A percentile compares a stretch with the other conserved stretches of the same genome.
phyloP scores from a whole-genome alignment of 2,113 vertebrate species.

The Neolamprologus fasciatus region DNA sequence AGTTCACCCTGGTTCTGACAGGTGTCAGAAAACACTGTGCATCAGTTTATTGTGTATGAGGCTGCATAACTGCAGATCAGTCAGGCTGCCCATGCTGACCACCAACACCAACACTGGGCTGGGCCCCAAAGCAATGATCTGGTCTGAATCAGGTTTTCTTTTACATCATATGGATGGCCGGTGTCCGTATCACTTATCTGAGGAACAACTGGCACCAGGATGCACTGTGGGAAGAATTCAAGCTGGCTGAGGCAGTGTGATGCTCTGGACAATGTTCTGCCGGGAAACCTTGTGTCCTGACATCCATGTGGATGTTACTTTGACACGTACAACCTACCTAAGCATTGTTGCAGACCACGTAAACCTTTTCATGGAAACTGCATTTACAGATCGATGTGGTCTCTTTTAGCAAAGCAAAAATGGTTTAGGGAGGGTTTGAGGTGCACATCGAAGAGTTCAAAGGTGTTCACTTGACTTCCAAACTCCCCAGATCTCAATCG shows the following conservation, averaged over 20 bases:
- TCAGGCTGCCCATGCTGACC: neutral
- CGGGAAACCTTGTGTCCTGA: neutral
- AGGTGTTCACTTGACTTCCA: neutral
- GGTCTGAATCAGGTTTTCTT: neutral
- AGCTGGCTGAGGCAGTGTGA: neutral
- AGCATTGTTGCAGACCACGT: neutral
- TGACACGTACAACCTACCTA: neutral
- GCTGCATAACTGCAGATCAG: neutral
- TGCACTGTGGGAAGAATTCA: neutral
- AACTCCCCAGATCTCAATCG: neutral
- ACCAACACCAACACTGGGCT: neutral
- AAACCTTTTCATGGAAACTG: neutral
- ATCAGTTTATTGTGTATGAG: neutral
- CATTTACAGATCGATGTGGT: neutral
- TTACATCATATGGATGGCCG: neutral
- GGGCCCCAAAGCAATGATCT: neutral
- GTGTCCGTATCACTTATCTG: neutral
- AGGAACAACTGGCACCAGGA: neutral
- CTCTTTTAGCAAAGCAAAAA: neutral
- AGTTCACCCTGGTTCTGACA: neutral
- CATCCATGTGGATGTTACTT: neutral
- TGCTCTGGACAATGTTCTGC: neutral
- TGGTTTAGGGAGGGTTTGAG: neutral
- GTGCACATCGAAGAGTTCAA: neutral
- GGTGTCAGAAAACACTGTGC: neutral